phyloP scores from a whole-genome alignment of 2,797 vertebrate species.

The Silurus lanzhouensis region DNA sequence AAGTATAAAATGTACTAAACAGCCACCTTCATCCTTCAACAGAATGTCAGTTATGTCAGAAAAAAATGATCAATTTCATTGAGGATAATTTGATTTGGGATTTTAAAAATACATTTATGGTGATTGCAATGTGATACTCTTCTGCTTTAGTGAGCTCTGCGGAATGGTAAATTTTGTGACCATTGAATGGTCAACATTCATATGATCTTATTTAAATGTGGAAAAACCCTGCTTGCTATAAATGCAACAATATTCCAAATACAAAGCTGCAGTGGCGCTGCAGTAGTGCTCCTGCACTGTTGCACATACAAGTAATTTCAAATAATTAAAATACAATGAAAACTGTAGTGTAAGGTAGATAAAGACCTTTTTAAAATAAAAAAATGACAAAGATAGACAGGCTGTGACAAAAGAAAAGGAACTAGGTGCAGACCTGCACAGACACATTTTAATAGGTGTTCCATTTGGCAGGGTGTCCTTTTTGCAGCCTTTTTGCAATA shows the following conservation, averaged over 20 bases:
- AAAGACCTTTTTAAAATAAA: conserved; percentile 37
- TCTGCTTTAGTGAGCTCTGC: conserved; percentile 27
- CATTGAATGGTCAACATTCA: neutral
- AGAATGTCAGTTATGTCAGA: neutral
- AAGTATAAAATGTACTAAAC: neutral
- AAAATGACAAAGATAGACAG: conserved; percentile 42
- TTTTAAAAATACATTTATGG: conserved; percentile 3
- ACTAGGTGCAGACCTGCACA: conserved; percentile 35
- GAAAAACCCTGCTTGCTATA: neutral
- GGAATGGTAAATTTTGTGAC: neutral
- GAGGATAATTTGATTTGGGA: neutral
- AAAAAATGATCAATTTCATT: neutral
- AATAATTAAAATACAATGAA: neutral
- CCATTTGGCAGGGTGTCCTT: conserved; percentile 49
- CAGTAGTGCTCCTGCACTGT: neutral
- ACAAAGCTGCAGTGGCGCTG: neutral
- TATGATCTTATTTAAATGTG: neutral
- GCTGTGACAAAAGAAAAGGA: conserved; percentile 35
- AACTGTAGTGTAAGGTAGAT: conserved; percentile 7
- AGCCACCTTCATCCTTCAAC: neutral
- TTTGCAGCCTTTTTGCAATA: conserved; percentile 44
- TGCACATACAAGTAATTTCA: neutral
- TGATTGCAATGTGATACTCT: conserved; percentile 13
- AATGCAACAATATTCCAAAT: conserved; percentile 1
- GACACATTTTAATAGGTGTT: conserved; percentile 56